Base-by-base conservation (phyloP, 2,113 vertebrate genomes). In the Epinephelus moara region DNA sequence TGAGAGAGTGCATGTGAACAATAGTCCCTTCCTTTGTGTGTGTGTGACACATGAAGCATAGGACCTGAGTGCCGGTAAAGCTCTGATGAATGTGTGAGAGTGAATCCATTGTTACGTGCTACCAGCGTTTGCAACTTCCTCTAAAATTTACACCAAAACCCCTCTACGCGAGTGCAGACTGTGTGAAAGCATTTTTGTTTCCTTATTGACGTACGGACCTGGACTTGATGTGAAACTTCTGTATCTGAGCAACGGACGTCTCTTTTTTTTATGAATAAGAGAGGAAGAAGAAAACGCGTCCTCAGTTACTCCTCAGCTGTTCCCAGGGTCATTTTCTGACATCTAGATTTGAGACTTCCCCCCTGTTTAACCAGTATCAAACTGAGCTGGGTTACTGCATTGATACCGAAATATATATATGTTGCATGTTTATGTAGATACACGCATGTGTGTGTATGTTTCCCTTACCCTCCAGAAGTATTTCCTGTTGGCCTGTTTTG, bases 381-480 rank as follows among this genome's bases (percentile, higher is more conserved):
- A 19, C 23, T 19, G 25, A 15, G 21, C 13, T 55, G 33, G 3
- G 21, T 68, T 21, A n/a, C 13, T 4, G 3, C 25, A 21, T 27
- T 40, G 13, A 66, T 18, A 25, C 57, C 18, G 6, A 62, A 15
- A 10, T 49, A 6, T 17, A 18, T 3, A 14, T 55, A 25, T n/a
- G 11, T 37, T 67, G 21, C 37, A 12, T 4, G 40, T 76, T 13
- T 62, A 17, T 23, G 11, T 50, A 25, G 7, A 55, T 47, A 14
- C 17, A 4, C 37, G 21, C 2, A 11, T 37, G 27, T 55, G 59
- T 68, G 21, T 63, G 42, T 63, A 17, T 57, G 9, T 70, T 27
- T 73, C 7, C 82, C 94, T 95, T 88, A 96, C 96, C 92, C 94
- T 94, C 96, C 96, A 96, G 84, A 96, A 96, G 89, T 95, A 95